phyloP scores from a whole-genome alignment of 1,140 invertebrate genomes.

The Palaemon carinicauda region DNA sequence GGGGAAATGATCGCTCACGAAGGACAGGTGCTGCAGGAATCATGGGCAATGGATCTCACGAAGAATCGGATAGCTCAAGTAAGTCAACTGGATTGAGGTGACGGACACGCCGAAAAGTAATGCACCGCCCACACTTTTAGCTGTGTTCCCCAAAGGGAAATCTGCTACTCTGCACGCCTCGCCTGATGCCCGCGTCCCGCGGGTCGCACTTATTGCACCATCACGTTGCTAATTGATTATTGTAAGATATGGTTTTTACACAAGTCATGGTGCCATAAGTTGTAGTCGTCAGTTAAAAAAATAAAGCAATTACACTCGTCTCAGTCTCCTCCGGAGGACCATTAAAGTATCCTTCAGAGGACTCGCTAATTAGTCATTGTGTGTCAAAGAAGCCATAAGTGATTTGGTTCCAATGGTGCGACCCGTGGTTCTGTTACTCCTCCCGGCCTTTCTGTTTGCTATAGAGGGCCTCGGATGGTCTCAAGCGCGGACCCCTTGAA shows the following conservation, averaged over 20 bases:
- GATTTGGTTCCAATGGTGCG: background rate
- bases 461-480: constrained; percentile 48
- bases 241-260: background rate
- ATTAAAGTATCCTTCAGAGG: too few relatives aligned
- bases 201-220: constrained; percentile 33
- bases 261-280: background rate
- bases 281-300: too few relatives aligned
- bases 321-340: too few relatives aligned
- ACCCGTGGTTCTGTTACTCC: constrained; percentile 19
- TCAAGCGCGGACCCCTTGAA: constrained; percentile 4
- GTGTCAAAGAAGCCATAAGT: too few relatives aligned
- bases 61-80: constrained; percentile 57
- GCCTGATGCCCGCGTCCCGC: constrained; percentile 31
- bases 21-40: constrained; percentile 26
- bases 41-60: constrained; percentile 5
- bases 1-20: constrained; percentile 3
- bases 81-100: constrained; percentile 56
- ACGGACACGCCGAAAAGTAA: constrained; percentile 20
- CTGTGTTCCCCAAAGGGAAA: constrained; percentile 3
- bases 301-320: too few relatives aligned
- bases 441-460: constrained; percentile 35
- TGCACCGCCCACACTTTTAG: constrained; percentile 41
- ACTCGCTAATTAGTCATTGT: too few relatives aligned
- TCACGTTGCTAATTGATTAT: background rate
- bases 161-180: constrained; percentile 26